Evolutionary conservation across 64 coral and sea anemone species (phyloP).

Genomic region (Actinia tenebrosa): DNA sequence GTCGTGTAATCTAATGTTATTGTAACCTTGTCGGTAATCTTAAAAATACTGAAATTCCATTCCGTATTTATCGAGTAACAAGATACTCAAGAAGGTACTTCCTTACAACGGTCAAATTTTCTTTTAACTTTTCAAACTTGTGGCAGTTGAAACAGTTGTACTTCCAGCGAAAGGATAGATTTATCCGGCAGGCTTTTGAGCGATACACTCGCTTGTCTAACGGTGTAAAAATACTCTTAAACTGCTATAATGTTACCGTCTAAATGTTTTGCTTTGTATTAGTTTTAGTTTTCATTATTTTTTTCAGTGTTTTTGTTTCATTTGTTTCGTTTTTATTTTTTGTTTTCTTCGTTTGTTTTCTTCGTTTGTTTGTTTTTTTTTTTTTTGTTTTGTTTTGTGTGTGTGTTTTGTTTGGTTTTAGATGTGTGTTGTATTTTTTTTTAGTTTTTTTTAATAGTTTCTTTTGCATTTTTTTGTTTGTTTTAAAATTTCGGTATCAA

Average conservation of each 20-base stretch:
- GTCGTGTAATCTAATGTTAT: not conserved
- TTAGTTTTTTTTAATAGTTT: too few species aligned
- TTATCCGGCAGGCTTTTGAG: not conserved
- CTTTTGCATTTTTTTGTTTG: too few species aligned
- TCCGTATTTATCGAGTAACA: not conserved
- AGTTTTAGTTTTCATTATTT: not conserved
- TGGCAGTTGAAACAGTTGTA: not conserved
- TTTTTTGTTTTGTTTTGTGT: not conserved
- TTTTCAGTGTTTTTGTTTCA: not conserved
- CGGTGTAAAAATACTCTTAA: not conserved
- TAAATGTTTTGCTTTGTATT: not conserved
- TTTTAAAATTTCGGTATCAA: too few species aligned
- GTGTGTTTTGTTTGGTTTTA: too few species aligned
- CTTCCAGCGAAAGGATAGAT: not conserved
- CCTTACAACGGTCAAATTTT: not conserved
- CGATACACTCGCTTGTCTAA: not conserved
- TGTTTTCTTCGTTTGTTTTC: not conserved
- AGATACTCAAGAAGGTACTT: not conserved
- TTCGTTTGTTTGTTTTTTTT: not conserved
- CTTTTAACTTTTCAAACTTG: not conserved
- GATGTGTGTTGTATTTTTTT: too few species aligned
- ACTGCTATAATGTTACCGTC: not conserved
- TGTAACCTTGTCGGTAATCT: not conserved
- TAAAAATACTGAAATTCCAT: not conserved
- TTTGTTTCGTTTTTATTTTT: not conserved